Evolutionary conservation across 1,140 invertebrate genomes (phyloP).

Genomic region (Drosophila ogumai): DNA sequence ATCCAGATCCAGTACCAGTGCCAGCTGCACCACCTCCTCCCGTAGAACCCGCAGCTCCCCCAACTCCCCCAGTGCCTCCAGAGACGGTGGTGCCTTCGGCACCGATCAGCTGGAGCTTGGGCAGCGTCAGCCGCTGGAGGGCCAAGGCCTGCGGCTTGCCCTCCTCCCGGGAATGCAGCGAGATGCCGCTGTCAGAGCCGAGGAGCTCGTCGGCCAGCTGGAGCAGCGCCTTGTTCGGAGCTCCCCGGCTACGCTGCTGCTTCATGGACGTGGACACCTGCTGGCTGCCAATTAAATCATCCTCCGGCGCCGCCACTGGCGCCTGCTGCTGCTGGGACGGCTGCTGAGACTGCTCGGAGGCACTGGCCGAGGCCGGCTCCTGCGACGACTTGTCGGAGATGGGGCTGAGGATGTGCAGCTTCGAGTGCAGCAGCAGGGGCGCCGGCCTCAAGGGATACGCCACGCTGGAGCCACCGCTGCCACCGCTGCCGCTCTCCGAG

Average conservation of each 20-base stretch:
- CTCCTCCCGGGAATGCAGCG: slow-evolving; percentile 91
- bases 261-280: slow-evolving; percentile 59
- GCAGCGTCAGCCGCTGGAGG: slow-evolving; percentile 86
- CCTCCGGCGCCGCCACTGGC: slow-evolving; percentile 85
- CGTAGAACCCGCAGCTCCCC: neutral
- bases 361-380: slow-evolving; percentile 91
- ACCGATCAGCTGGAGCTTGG: slow-evolving; percentile 86
- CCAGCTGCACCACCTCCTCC: slow-evolving; percentile 42
- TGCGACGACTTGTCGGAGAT: slow-evolving; percentile 96
- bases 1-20: neutral
- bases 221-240: slow-evolving; percentile 91
- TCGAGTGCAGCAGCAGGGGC: slow-evolving; percentile 89
- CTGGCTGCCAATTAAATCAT: slow-evolving; percentile 41
- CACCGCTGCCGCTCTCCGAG: slow-evolving; percentile 89
- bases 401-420: slow-evolving; percentile 93
- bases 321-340: slow-evolving; percentile 86
- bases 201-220: slow-evolving; percentile 91
- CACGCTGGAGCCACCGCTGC: slow-evolving; percentile 86
- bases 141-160: slow-evolving; percentile 88
- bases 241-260: slow-evolving; percentile 85
- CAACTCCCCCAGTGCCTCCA: slow-evolving; percentile 56
- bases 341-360: slow-evolving; percentile 87
- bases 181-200: slow-evolving; percentile 94
- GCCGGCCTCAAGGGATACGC: slow-evolving; percentile 87
- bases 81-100: slow-evolving; percentile 71